Evolutionary conservation across 2,113 vertebrate genomes (phyloP).

Genomic region (Alectura lathami): DNA sequence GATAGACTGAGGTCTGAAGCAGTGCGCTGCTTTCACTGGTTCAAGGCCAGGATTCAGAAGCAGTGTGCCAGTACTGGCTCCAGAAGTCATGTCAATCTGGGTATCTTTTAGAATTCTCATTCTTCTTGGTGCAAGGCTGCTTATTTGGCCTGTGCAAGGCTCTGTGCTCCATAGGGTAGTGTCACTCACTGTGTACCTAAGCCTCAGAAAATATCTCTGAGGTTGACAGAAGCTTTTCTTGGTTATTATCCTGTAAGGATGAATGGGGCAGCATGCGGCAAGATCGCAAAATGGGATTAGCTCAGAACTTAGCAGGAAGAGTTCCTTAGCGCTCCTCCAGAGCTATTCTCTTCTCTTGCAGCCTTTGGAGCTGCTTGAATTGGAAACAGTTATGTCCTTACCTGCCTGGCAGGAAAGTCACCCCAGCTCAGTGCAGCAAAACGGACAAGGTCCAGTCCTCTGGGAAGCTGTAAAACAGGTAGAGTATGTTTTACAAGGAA

Average conservation of each 20-base stretch:
- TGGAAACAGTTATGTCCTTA: background rate
- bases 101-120: background rate
- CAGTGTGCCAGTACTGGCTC: background rate
- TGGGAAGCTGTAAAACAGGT: background rate
- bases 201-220: constrained; percentile 1
- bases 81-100: background rate
- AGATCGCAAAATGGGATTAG: constrained; percentile 17
- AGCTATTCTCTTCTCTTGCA: background rate
- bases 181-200: background rate
- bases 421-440: background rate
- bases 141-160: background rate
- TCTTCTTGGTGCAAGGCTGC: background rate
- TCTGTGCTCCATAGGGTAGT: background rate
- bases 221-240: constrained; percentile 25
- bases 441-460: background rate
- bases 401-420: background rate
- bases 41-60: background rate
- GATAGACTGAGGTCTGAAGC: background rate
- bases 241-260: background rate
- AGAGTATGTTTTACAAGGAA: background rate
- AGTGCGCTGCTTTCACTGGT: background rate
- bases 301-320: background rate
- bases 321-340: background rate
- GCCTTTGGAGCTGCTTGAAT: constrained; percentile 6
- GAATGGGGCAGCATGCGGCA: background rate